Conservation (phyloP, 2,888 invertebrate genomes). For the Pristionchus japonicus region DNA sequence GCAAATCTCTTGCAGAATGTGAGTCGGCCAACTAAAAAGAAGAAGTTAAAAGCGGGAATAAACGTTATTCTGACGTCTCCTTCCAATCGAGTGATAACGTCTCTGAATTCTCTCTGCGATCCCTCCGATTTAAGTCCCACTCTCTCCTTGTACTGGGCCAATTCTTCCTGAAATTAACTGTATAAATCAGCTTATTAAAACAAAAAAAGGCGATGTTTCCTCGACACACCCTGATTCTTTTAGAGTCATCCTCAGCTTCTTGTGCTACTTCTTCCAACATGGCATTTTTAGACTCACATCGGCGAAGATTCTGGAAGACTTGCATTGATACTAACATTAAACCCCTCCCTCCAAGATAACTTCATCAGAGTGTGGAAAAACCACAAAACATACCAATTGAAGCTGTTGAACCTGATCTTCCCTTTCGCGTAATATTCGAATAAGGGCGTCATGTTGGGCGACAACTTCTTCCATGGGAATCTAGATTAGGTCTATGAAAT, state of each 20-base stretch:
- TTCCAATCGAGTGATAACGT: not conserved
- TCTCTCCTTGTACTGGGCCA: not conserved
- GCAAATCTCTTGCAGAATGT: not conserved
- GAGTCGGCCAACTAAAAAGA: constrained; percentile 23
- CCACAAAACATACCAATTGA: constrained; percentile 1
- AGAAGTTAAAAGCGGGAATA: not conserved
- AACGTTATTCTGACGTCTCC: constrained; percentile 1
- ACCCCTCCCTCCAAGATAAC: too few relatives aligned
- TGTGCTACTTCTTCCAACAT: constrained; percentile 32
- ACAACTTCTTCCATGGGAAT: not conserved
- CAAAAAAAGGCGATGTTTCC: not conserved
- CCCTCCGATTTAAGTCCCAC: not conserved
- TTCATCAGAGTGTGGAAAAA: too few relatives aligned
- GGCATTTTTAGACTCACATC: not conserved
- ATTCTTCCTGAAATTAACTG: constrained; percentile 20
- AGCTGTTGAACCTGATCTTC: not conserved
- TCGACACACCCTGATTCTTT: not conserved
- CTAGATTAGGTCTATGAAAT: not conserved
- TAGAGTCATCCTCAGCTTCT: not conserved
- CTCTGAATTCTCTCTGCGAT: not conserved
- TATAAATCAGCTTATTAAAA: not conserved
- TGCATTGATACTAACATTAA: too few relatives aligned
- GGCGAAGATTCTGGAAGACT: constrained; percentile 13
- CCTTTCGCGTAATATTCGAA: constrained; percentile 19
- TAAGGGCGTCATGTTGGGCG: not conserved